Evolutionary conservation across 23 tunicate genomes (phyloP), one percentile per base, ranked within the genome.

Genomic region (Styela clava): DNA sequence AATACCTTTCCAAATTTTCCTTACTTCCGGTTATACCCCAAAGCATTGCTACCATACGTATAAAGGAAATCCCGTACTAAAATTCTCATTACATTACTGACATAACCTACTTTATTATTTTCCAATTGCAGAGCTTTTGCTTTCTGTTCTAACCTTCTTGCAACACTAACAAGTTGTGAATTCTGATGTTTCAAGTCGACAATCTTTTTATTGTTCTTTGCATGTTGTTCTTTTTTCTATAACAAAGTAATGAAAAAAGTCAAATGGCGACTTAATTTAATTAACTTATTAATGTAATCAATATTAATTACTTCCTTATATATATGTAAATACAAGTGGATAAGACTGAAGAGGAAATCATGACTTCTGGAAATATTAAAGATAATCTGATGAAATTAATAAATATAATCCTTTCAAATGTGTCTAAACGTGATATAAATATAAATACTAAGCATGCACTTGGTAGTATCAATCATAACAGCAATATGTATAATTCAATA

Each of bases 41-140:
- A n/a, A n/a, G n/a, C n/a, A n/a, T n/a, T n/a, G n/a, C n/a, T n/a
- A n/a, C n/a, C n/a, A n/a, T n/a, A n/a, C n/a, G n/a, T n/a, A n/a
- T n/a, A n/a, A n/a, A n/a, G n/a, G n/a, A n/a, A n/a, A n/a, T n/a
- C n/a, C n/a, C n/a, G n/a, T n/a, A n/a, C n/a, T n/a, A n/a, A n/a
- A n/a, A n/a, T n/a, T n/a, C n/a, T n/a, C n/a, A n/a, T n/a, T n/a
- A n/a, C n/a, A n/a, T n/a, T 44, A 44, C 56, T 44, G 56, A 44
- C 56, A 12, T 44, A 5, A 44, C 77, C 12, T 22, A 89, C 95
- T 83, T 85, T 89, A 34, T 61, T 79, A 68, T 89, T 89, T 36
- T 86, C 88, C 37, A 73, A 86, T 56, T 91, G 97, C 33, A 91
- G 81, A 18, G 83, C 34, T 31, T 78, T 82, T 21, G 97, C 97